Base-by-base conservation (phyloP, 2,888 invertebrate genomes). In the Diaprepes abbreviatus region DNA sequence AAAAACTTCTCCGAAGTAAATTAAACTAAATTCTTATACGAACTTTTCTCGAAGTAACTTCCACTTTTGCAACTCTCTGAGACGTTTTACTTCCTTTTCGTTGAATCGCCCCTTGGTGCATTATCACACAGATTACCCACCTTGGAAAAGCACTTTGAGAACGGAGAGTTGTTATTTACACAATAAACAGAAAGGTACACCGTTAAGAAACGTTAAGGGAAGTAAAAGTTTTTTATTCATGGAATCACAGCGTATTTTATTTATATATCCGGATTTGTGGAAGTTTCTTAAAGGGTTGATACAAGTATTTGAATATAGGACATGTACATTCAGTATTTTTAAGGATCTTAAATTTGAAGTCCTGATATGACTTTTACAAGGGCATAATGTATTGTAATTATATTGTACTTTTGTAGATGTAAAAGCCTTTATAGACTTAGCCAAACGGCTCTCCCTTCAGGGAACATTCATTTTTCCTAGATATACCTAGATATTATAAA, bases 91-190 rank as follows among this genome's bases (percentile, higher is more conserved):
- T 70, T 70, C 66, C 70, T 66, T 65, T 55, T 65, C 70, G 70
- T 59, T 65, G 64, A 70, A 65, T 70, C 70, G 70, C 48, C 54
- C 70, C 60, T 70, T 52, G 43, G 71, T 71, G 71, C 71, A 71
- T 71, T 71, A 71, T 71, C 71, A 71, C 71, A 71, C 71, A 71
- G 71, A 71, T 71, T 71, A 67, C 71, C 71, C 64, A 71, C 71
- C 71, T 71, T 71, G 71, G 64, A 71, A 63, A 67, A 67, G 66
- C 66, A 66, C 66, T 66, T 71, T 57, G 43, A 16, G 57, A 60
- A 54, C 63, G 50, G 28, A 63, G 66, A 66, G 66, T 62, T 57
- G 71, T 55, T 71, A 66, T 71, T 71, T 71, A 66, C 71, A 71
- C 71, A 71, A 66, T 71, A 71, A 71, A 71, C 66, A 63, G 71